These are phyloP conservation scores for Criorhina ranunculi DNA, from an alignment of 2,888 invertebrate species.

Conservation along the genomic window DNA sequence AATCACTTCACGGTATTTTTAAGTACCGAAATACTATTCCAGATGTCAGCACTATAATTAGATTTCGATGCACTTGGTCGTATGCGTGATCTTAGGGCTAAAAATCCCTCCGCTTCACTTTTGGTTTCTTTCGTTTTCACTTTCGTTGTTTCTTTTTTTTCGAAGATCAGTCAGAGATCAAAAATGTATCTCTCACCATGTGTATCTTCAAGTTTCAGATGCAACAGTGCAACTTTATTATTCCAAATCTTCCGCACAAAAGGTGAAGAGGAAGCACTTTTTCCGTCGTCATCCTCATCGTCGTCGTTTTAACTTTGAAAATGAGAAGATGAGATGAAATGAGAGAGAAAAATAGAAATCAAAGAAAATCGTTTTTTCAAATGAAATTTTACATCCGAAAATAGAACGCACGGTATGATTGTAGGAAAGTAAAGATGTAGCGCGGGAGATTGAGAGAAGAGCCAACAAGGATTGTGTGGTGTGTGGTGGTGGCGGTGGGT, in stretches of 20 bases:
- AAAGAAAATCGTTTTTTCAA: constrained; percentile 73
- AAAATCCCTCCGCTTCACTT: neutral
- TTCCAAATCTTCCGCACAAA: constrained; percentile 22
- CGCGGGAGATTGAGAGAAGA: constrained; percentile 47
- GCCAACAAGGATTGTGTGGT: neutral
- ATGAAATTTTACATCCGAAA: constrained; percentile 75
- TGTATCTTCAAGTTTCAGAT: constrained; percentile 52
- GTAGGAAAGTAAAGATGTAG: constrained; percentile 22
- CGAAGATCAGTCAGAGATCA: constrained; percentile 28
- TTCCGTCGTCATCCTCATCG: constrained; percentile 28
- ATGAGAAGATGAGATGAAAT: constrained; percentile 38
- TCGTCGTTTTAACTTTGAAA: constrained; percentile 49
- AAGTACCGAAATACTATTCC: constrained; percentile 65
- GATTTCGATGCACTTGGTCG: constrained; percentile 70
- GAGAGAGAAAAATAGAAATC: constrained; percentile 45
- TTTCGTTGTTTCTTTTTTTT: constrained; percentile 46
- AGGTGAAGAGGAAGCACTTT: constrained; percentile 46
- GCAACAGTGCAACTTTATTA: constrained; percentile 41
- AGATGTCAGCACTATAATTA: constrained; percentile 75
- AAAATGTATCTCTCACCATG: constrained; percentile 9
- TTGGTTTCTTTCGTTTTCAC: constrained; percentile 40
- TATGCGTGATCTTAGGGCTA: constrained; percentile 60
- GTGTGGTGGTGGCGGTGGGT: constrained; percentile 11
- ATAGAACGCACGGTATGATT: constrained; percentile 61
- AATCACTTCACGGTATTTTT: constrained; percentile 53